A percentile compares a stretch with the other conserved stretches of the same genome.
Conservation (phyloP, 2,888 invertebrate genomes). For the Drosophila pseudotalamancana region DNA sequence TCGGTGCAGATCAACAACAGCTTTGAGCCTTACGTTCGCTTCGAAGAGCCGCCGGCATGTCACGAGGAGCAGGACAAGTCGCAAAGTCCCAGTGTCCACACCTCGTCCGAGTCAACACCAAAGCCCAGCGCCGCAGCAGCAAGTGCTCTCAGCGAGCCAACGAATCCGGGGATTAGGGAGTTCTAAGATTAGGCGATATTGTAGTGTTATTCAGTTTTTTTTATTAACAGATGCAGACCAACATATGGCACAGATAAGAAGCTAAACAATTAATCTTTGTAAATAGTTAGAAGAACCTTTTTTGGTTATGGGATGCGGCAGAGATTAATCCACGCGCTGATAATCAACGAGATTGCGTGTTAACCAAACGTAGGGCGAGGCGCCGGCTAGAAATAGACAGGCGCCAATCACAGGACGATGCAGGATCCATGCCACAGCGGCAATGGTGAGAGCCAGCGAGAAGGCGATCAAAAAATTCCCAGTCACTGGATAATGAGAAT, state of each 20-base stretch:
- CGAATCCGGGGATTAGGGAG: conserved; percentile 41
- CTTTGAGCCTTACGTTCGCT: conserved; percentile 80
- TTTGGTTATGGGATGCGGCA: background rate
- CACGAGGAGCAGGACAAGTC: conserved; percentile 76
- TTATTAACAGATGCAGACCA: conserved; percentile 35
- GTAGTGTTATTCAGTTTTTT: conserved; percentile 74
- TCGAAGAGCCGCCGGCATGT: conserved; percentile 66
- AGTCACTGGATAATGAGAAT: conserved; percentile 83
- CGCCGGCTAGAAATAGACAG: conserved; percentile 85
- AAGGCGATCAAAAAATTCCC: conserved; percentile 85
- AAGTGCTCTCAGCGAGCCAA: conserved; percentile 20
- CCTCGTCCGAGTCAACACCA: conserved; percentile 66
- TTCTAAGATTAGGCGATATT: conserved; percentile 44
- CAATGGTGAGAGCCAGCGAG: conserved; percentile 85
- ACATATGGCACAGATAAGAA: conserved; percentile 12
- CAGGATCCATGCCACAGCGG: conserved; percentile 85
- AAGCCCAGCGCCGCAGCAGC: conserved; percentile 38
- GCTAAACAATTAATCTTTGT: conserved; percentile 36
- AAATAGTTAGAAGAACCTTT: conserved; percentile 34
- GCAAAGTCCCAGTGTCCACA: conserved; percentile 80
- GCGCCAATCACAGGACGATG: conserved; percentile 86
- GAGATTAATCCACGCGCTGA: conserved; percentile 58
- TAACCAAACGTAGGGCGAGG: conserved; percentile 86
- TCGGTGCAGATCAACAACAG: conserved; percentile 82
- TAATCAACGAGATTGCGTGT: conserved; percentile 79